Percentiles rank a stretch among this genome's conserved stretches.
phyloP scores from a whole-genome alignment of 37 sponge, comb jelly and placozoan genomes.

The Geodia barretti region DNA sequence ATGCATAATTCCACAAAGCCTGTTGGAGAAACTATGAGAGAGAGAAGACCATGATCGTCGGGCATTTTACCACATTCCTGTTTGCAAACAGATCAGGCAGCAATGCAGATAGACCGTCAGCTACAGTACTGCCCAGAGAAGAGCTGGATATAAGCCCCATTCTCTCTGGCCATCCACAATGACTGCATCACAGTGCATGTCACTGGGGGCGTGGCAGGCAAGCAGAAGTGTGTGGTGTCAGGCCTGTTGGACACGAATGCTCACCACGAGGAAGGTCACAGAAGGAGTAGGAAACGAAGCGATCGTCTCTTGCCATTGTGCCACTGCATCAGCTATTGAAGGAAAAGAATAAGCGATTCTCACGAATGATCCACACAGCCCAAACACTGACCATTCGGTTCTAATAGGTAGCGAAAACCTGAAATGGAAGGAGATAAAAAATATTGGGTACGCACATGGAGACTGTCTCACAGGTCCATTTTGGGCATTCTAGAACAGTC shows the following conservation, averaged over 20 bases:
- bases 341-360: no score
- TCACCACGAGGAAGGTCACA: constrained; percentile 67
- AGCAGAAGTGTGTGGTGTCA: not conserved
- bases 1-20: no score
- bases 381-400: constrained; percentile 55
- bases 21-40: not conserved
- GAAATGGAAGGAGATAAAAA: not conserved
- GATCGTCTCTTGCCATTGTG: constrained; percentile 97
- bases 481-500: constrained; percentile 66
- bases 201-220: constrained; percentile 17
- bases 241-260: not conserved
- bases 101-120: constrained; percentile 84
- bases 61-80: constrained; percentile 74
- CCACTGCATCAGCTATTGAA: constrained; percentile 87
- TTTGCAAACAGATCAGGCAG: constrained; percentile 68
- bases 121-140: constrained; percentile 81
- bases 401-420: constrained; percentile 72
- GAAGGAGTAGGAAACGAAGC: constrained; percentile 84
- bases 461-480: constrained; percentile 72
- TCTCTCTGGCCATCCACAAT: constrained; percentile 61
- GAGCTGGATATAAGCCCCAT: constrained; percentile 69
- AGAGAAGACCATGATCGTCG: not conserved
- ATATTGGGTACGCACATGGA: not conserved
- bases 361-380: no score
- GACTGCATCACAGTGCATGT: constrained; percentile 72